Evolutionary conservation across 2,888 invertebrate species (phyloP).

Genomic region (Diadegma fenestrale): DNA sequence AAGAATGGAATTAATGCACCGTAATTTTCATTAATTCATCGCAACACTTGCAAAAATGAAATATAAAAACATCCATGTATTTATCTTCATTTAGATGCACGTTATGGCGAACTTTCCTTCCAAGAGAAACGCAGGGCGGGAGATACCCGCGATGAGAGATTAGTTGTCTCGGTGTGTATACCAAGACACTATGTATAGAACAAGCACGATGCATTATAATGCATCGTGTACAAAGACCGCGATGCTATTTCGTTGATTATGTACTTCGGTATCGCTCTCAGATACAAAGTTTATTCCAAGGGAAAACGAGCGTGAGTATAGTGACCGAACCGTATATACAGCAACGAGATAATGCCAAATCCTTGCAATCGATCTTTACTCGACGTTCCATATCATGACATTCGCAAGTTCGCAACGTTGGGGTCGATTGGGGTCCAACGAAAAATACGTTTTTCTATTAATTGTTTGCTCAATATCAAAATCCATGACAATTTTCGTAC

Average conservation of each 20-base stretch:
- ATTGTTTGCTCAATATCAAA: no score
- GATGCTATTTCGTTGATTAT: constrained; percentile 30
- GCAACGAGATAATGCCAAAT: constrained; percentile 14
- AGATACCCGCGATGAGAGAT: constrained; percentile 32
- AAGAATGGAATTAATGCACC: constrained; percentile 50
- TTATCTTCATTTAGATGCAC: not conserved
- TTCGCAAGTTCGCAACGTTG: no score
- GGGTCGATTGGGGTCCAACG: no score
- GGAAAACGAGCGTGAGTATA: constrained; percentile 5
- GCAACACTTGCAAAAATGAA: not conserved
- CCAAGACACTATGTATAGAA: constrained; percentile 3
- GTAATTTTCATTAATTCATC: constrained; percentile 49
- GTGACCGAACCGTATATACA: constrained; percentile 11
- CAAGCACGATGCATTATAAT: constrained; percentile 17
- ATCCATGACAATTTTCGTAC: no score
- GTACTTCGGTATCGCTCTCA: not conserved
- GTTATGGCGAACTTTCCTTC: constrained; percentile 34
- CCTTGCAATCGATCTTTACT: not conserved
- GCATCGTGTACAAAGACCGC: constrained; percentile 1
- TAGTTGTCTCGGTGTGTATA: constrained; percentile 28
- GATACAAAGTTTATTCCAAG: constrained; percentile 18
- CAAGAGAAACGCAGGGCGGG: not conserved
- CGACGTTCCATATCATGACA: not conserved
- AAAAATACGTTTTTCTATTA: no score
- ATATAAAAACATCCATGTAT: not conserved